Base-by-base conservation (phyloP, 2,888 invertebrate genomes). In the Xanthia icteritia region DNA sequence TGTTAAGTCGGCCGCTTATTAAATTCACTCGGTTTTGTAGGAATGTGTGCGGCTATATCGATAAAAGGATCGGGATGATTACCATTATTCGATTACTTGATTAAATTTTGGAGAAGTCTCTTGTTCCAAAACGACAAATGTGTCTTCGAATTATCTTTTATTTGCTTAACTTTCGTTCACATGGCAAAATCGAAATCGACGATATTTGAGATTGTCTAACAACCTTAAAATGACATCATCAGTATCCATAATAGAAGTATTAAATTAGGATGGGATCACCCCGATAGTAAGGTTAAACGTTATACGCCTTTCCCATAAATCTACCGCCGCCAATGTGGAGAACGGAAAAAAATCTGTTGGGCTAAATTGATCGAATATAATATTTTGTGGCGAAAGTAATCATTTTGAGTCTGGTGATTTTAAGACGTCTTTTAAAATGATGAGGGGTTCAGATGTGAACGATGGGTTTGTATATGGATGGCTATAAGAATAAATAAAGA, bases 1-100 rank as follows among this genome's bases (percentile, higher is more conserved):
- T 82, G 80, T 82, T 83, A 76, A 83, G 86, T 86, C 76, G 73
- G 76, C 51, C 71, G 79, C 83, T 87, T 89, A 86, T 88, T 88
- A 88, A 84, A 89, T 89, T 89, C 86, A 83, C 78, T 79, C 77
- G 61, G 71, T 78, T 76, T 81, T 82, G 63, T 65, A 36, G 65
- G 66, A 66, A 81, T 67, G 81, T 68, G 73, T 61, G 63, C 58
- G 64, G 65, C 23, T 42, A 64, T 83, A 86, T 78, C 76, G 83
- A 73, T 86, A 77, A 76, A 63, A 76, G 61, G 68, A 76, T 70
- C 45, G 20, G 9, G 58, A 36, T 70, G 31, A 48, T 70, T 72
- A 76, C 31, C 72, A 60, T 70, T 76, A 67, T 70, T 76, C 36
- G 58, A 81, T 73, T 85, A 54, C 65, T 79, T 51, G 68, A 71